These are phyloP conservation scores for Boleophthalmus pectinirostris DNA, from an alignment of 2,113 vertebrate species.

Conservation along the genomic window DNA sequence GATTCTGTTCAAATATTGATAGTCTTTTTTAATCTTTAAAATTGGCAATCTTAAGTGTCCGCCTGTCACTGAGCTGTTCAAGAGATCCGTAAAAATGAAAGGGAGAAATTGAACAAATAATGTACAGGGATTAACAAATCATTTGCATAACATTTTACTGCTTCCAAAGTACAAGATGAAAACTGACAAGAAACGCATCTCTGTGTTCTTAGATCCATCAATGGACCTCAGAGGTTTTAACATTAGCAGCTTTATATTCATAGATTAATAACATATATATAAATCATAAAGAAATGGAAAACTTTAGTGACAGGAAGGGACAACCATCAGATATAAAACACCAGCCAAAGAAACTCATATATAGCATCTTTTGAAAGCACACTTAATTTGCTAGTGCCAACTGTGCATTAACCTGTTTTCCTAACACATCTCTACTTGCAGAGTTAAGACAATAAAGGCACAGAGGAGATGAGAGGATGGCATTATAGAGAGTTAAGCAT, in stretches of 20 bases:
- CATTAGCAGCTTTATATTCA: constrained; percentile 16
- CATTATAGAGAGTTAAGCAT: constrained; percentile 74
- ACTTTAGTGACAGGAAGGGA: constrained; percentile 17
- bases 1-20: constrained; percentile 39
- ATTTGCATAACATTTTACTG: constrained; percentile 78
- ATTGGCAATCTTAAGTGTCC: constrained; percentile 64
- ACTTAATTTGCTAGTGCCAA: constrained; percentile 63
- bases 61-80: constrained; percentile 63
- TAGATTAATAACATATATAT: constrained; percentile 8
- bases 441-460: constrained; percentile 74
- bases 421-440: constrained; percentile 58
- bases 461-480: constrained; percentile 72
- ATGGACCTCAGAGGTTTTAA: constrained; percentile 41
- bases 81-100: constrained; percentile 69
- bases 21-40: constrained; percentile 46
- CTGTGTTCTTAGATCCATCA: constrained; percentile 60
- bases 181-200: constrained; percentile 65
- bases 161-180: constrained; percentile 73
- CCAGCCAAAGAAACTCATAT: constrained; percentile 36
- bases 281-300: constrained; percentile 12
- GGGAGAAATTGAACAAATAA: constrained; percentile 79
- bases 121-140: constrained; percentile 78
- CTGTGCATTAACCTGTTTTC: constrained; percentile 71
- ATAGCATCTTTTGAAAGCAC: constrained; percentile 44
- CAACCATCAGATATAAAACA: constrained; percentile 35